These are phyloP conservation scores for Pentalonia nigronervosa DNA, from an alignment of 1,140 invertebrate genomes.

Conservation along the genomic window DNA sequence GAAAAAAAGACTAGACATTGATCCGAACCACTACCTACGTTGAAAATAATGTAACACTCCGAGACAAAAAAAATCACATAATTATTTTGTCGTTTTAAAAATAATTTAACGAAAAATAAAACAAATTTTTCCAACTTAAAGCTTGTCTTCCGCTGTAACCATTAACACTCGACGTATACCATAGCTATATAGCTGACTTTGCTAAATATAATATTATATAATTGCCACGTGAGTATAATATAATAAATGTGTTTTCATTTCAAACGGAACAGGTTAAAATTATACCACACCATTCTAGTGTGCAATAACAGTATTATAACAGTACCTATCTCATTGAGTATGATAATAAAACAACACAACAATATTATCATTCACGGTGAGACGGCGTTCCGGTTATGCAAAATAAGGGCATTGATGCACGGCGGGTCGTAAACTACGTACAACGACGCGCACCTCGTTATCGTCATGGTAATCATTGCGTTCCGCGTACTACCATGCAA, in stretches of 20 bases:
- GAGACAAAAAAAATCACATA: background rate
- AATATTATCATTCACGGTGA: background rate
- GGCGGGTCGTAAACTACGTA: background rate
- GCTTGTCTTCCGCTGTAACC: background rate
- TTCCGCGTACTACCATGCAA: background rate
- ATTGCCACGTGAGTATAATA: too few relatives aligned
- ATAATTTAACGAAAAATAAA: background rate
- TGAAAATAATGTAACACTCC: background rate
- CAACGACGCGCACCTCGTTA: background rate
- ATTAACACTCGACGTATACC: background rate
- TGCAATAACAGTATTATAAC: background rate
- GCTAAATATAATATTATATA: background rate
- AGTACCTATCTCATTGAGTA: background rate
- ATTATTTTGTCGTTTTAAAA: background rate
- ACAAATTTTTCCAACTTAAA: background rate
- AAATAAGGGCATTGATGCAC: background rate
- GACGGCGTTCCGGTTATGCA: conserved; percentile 10
- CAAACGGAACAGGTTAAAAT: background rate
- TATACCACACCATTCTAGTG: background rate
- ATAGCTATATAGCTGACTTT: background rate
- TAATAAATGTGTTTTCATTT: background rate
- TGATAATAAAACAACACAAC: background rate
- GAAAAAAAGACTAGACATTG: background rate
- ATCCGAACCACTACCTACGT: background rate
- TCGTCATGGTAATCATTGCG: background rate